These are phyloP conservation scores for Dromas ardeola DNA, from an alignment of 2,113 vertebrate species.

Conservation along the genomic window DNA sequence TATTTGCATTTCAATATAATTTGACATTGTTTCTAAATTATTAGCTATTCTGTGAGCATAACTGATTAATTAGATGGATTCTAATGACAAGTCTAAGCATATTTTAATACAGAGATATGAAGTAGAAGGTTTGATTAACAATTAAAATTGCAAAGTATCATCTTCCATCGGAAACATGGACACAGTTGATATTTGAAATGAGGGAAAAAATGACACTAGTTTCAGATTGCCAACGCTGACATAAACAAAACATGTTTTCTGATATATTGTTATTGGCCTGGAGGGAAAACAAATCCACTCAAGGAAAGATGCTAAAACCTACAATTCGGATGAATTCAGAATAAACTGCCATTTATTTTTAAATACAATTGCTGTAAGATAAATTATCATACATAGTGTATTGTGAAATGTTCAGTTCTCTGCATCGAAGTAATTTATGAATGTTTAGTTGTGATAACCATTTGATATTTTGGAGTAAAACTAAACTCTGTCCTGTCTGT, in stretches of 20 bases:
- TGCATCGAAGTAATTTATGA: neutral
- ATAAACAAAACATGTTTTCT: neutral
- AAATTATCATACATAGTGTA: neutral
- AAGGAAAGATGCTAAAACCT: neutral
- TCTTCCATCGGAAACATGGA: conserved; percentile 20
- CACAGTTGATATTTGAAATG: conserved; percentile 13
- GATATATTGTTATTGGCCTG: neutral
- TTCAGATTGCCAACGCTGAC: conserved; percentile 1
- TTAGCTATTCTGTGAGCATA: conserved; percentile 51
- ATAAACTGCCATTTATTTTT: neutral
- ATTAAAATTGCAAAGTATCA: conserved; percentile 7
- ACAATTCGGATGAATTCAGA: neutral
- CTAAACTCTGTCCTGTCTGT: neutral
- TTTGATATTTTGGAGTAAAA: neutral
- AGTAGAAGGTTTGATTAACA: neutral
- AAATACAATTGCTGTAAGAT: neutral
- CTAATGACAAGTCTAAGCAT: conserved; percentile 39
- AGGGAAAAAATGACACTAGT: neutral
- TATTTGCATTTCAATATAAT: conserved; percentile 58
- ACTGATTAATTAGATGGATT: conserved; percentile 48
- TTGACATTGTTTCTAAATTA: conserved; percentile 48
- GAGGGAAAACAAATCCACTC: neutral
- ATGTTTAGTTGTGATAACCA: neutral
- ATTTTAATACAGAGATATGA: neutral
- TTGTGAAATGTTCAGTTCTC: neutral